Evolutionary conservation across 2,888 invertebrate genomes (phyloP), one percentile per base, ranked within the genome.

Genomic region (Hyposoter dolosus): DNA sequence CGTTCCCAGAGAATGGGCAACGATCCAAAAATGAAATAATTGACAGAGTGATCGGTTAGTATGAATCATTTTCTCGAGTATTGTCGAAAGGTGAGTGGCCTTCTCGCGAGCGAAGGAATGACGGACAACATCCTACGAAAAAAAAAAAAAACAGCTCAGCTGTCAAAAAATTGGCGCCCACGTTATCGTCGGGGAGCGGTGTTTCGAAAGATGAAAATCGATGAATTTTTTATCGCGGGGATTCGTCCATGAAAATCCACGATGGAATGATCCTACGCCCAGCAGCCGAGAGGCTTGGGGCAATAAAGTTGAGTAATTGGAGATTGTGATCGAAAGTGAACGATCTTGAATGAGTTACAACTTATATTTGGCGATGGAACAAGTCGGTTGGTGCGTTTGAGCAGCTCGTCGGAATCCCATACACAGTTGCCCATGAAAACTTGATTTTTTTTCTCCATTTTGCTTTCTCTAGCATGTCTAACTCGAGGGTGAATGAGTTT

Each of bases 341-440:
- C 69, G 79, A 71, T 81, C 81, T 65, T 77, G 77, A 60, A 82
- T 76, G 23, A n/a, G 1, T 60, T 19, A 74, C 47, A 23, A 10
- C 50, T 79, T 79, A 66, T 82, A 79, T 85, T 85, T 79, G 76
- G 75, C 56, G 71, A 65, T 45, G 19, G 23, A 77, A 50, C 40
- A 50, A 60, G 77, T 60, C 65, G 66, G 56, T 53, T 82, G 40
- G 63, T 78, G 17, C 74, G 76, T 72, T 72, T 76, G 66, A 76
- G 56, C 66, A 72, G 69, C n/a, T 81, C 23, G 43, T 81, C 45
- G 60, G 45, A 66, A 84, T 40, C 47, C 17, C 28, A 9, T 15
- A 53, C 23, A 15, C 12, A 66, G 43, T 43, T 40, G 50, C 45
- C 63, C 74, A 23, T 56, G 40, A 50, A 23, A 63, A 81, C 43